Base-by-base conservation (phyloP, 92 coral and sea anemone genomes). In the Chrysogorgia sp. region DNA sequence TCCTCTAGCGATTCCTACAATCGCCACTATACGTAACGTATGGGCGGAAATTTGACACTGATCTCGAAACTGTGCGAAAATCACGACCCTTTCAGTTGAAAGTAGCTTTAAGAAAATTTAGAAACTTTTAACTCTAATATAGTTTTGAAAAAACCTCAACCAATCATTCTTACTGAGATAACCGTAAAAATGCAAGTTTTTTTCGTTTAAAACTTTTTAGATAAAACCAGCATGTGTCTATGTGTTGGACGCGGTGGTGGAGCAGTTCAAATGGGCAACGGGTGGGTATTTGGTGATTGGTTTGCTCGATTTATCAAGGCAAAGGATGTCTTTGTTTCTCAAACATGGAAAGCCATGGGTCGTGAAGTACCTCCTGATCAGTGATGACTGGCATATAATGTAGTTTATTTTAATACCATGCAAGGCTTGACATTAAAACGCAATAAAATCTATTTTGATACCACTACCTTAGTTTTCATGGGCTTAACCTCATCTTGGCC, bases 231-330 rank as follows among this genome's bases (percentile, higher is more conserved):
- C 56, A 86, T 92, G 86, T 83, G 90, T 63, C 75, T 92, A 29
- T 87, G 86, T 29, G 83, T 90, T 37, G 97, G 97, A 13, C 91
- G 97, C 41, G 65, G 88, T 34, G 97, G 97, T 2, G 97, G 97
- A 10, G 97, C 90, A 19, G 97, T 90, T 15, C 94, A 87, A 77
- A 81, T 92, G 35, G 79, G 87, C 63, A 88, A 92, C 34, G 96
- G 92, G 14, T 91, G 96, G 96, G 96, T 91, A n/a, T 81, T 91
- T 40, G 97, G 97, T 33, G 97, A 92, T 43, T 92, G 93, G 93
- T 80, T 90, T 57, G 91, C 97, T 8, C 67, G 92, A 31, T 81
- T 47, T 43, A 90, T 92, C 75, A 92, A 92, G 79, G 94, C 87
- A 25, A 76, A 92, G 50, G 88, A 74, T 29, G 97, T 90, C 56